A percentile compares a stretch with the other conserved stretches of the same genome.
Evolutionary conservation across 2,113 vertebrate species (phyloP).

Genomic region (Octodon degus): DNA sequence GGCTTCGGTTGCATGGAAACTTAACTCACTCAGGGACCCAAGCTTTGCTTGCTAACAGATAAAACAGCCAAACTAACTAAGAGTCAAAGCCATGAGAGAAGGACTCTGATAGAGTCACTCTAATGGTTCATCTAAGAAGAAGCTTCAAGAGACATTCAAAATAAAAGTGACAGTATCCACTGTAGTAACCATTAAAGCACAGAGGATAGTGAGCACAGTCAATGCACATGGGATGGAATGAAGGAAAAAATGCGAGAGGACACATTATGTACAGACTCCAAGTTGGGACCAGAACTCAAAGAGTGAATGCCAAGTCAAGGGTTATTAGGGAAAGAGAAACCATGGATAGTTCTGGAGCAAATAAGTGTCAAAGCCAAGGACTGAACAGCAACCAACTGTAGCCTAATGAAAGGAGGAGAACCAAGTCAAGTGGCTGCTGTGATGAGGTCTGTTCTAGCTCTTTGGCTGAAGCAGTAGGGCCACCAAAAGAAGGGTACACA

Average conservation of each 20-base stretch:
- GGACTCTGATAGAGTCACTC: neutral
- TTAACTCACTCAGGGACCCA: neutral
- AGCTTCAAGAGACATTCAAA: neutral
- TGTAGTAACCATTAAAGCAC: neutral
- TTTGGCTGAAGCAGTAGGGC: neutral
- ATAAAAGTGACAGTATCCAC: neutral
- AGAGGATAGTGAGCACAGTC: neutral
- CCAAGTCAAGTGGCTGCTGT: neutral
- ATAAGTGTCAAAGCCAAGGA: neutral
- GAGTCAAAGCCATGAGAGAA: neutral
- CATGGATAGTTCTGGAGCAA: neutral
- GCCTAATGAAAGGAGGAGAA: neutral
- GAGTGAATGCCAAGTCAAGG: neutral
- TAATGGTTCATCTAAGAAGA: neutral
- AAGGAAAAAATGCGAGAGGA: neutral
- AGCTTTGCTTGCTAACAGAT: neutral
- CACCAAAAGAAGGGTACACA: neutral
- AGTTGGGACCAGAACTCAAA: neutral
- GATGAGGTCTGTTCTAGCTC: neutral
- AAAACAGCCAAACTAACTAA: neutral
- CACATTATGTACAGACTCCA: rapidly evolving
- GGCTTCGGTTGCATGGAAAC: rapidly evolving
- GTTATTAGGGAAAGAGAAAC: neutral
- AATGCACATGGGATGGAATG: neutral
- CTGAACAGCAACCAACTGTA: neutral